Percentiles rank a stretch among this genome's conserved stretches.
Conservation (phyloP, 2,797 vertebrate genomes). For the Neomorphus geoffroyi region DNA sequence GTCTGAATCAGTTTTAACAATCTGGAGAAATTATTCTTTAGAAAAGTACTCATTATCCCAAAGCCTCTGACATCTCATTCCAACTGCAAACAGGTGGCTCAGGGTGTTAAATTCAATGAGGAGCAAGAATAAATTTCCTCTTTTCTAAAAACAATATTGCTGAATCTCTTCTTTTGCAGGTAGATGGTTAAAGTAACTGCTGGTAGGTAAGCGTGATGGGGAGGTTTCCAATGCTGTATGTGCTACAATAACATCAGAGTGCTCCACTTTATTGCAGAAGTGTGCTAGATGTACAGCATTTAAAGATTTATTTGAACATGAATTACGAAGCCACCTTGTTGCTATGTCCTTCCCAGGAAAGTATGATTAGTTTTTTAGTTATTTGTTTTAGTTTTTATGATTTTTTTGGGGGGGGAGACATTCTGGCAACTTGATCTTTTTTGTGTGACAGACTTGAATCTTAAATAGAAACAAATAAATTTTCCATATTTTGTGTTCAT, state of each 20-base stretch:
- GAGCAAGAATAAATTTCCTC: neutral
- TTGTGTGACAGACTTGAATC: neutral
- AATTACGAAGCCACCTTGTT: neutral
- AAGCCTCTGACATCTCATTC: neutral
- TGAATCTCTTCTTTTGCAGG: neutral
- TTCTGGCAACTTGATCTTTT: neutral
- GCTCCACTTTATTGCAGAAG: neutral
- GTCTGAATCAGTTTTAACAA: neutral
- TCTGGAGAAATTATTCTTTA: neutral
- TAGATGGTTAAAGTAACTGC: neutral
- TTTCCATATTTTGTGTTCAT: neutral
- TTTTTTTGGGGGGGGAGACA: no score
- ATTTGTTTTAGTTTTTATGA: neutral
- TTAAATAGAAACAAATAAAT: neutral
- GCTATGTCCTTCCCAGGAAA: neutral
- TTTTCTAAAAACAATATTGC: neutral
- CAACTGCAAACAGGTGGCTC: neutral
- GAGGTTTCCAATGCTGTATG: neutral
- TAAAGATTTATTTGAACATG: neutral
- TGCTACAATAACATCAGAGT: neutral
- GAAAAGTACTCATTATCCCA: neutral
- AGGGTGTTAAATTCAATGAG: neutral
- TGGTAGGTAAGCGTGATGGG: neutral
- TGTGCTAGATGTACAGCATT: neutral
- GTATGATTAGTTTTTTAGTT: neutral